Base-by-base conservation (phyloP, 2,888 invertebrate genomes). In the Brassicogethes aeneus region DNA sequence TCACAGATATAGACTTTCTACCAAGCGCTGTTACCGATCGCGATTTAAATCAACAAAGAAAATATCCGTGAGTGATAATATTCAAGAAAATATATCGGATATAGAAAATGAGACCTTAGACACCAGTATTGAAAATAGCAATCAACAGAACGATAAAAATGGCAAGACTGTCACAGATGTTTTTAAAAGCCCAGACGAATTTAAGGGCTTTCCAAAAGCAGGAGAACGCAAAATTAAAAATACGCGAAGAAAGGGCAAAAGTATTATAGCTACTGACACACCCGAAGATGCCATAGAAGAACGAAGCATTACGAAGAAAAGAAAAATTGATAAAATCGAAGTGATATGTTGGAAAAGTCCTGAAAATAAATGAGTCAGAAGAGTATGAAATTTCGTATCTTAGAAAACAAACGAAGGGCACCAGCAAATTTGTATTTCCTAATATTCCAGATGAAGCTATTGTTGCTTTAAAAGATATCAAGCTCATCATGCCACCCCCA, bases 21-120 rank as follows among this genome's bases (percentile, higher is more conserved):
- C 44, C 44, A 34, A 45, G 43, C 36, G 41, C 41, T 23, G 45
- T 42, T 34, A 47, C 42, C 16, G 34, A 47, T 38, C 42, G 42
- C 40, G 13, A 30, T 34, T 16, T 30, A 10, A 16, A 13, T 32
- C n/a, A n/a, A n/a, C n/a, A n/a, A n/a, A n/a, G n/a, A n/a, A 12
- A 34, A 17, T 17, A 34, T 37, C 37, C 17, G 23, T 7, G 17
- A 34, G 31, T 36, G 37, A 36, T n/a, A n/a, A n/a, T n/a, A n/a
- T n/a, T n/a, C n/a, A n/a, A n/a, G n/a, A n/a, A n/a, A n/a, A n/a
- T n/a, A n/a, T n/a, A n/a, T n/a, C n/a, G n/a, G n/a, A n/a, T n/a
- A 46, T 42, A 16, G 14, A 17, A 36, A 36, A 17, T 36, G 16
- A 36, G 17, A 8, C 16, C 5, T 10, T 16, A 17, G 2, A 36